Conservation (phyloP, 1,140 invertebrate genomes). For the Rhagoletis zephyria region DNA sequence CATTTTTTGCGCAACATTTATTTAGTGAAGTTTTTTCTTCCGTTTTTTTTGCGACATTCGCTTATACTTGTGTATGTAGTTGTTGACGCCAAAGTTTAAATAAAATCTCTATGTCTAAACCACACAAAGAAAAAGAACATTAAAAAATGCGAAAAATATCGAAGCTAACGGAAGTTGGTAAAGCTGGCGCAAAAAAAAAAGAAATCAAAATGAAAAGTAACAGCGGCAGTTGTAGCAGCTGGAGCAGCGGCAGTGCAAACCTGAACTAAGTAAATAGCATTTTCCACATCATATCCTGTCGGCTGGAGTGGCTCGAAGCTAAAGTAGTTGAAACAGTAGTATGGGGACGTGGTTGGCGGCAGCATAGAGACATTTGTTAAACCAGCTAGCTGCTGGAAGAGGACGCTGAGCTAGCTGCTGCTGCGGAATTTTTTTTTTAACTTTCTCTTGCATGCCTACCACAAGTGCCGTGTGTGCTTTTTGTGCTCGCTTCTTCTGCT, state of each 20-base stretch:
- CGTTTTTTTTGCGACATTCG: background rate
- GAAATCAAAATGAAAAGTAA: background rate
- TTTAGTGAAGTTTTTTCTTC: background rate
- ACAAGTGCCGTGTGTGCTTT: background rate
- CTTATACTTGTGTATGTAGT: background rate
- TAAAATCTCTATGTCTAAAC: conserved; percentile 26
- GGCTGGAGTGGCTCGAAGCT: conserved; percentile 9
- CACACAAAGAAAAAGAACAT: background rate
- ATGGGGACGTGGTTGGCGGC: background rate
- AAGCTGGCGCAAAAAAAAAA: background rate
- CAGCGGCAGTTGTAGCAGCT: no score
- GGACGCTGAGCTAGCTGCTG: background rate
- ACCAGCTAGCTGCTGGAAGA: background rate
- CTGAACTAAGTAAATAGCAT: conserved; percentile 39
- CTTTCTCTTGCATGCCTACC: conserved; percentile 13
- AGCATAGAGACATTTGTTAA: background rate
- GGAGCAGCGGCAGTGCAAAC: background rate
- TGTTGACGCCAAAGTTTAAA: conserved; percentile 17
- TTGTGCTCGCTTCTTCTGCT: no score
- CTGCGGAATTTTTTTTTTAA: background rate
- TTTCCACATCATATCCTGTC: conserved; percentile 43
- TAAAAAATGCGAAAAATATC: background rate
- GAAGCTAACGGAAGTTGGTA: conserved; percentile 13
- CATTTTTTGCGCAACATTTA: background rate
- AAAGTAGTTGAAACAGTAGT: background rate